phyloP scores from a whole-genome alignment of 2,888 invertebrate genomes.

The Eugnorisma glareosa region DNA sequence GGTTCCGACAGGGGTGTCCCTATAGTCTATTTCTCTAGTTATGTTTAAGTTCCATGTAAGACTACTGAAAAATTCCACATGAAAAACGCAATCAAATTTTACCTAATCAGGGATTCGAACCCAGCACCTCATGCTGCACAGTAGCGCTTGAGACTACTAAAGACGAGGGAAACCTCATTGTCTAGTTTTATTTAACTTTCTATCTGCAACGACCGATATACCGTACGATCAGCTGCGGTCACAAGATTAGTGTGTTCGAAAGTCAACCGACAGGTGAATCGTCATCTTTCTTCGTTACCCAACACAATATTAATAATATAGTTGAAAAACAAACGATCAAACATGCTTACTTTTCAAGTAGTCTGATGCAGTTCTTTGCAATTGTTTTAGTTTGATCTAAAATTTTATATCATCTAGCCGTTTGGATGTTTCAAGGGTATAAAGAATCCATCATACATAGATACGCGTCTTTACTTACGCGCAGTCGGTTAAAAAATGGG shows the following conservation, averaged over 20 bases:
- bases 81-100: not conserved
- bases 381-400: not conserved
- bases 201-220: not conserved
- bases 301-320: not conserved
- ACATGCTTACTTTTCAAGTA: not conserved
- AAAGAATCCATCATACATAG: not conserved
- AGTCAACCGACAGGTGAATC: not conserved
- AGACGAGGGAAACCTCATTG: not conserved
- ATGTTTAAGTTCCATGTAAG: not conserved
- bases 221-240: not conserved
- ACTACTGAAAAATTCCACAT: not conserved
- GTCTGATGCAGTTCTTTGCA: not conserved
- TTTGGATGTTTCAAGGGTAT: not conserved
- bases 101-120: not conserved
- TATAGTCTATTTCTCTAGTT: not conserved
- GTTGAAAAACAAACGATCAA: no score
- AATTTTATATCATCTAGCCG: not conserved
- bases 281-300: no score
- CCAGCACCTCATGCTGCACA: not conserved
- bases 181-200: not conserved
- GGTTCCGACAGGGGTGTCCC: not conserved
- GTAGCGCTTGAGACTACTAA: not conserved
- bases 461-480: not conserved
- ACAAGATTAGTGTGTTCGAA: not conserved
- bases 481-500: not conserved